Evolutionary conservation across 1,140 invertebrate species (phyloP).

Genomic region (Neodiprion pinetum): DNA sequence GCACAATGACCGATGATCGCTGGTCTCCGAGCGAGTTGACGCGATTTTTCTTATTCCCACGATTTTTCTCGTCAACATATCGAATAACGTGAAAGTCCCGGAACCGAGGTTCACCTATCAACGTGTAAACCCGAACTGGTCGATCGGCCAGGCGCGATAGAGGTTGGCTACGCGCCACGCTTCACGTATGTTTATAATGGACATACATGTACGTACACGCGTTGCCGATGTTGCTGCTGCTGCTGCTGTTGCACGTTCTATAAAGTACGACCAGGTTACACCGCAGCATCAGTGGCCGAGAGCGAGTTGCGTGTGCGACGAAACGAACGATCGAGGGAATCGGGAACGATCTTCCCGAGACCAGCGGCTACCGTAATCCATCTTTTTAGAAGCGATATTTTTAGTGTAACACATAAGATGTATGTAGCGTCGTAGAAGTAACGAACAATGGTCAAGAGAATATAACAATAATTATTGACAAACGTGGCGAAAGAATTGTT

Average conservation of each 20-base stretch:
- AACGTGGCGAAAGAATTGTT: too few relatives aligned
- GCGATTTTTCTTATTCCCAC: neutral
- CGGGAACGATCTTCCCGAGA: too few relatives aligned
- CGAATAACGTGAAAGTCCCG: neutral
- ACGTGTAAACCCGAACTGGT: slow-evolving; percentile 44
- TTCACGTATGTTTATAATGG: neutral
- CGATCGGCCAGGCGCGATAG: neutral
- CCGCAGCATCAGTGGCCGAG: too few relatives aligned
- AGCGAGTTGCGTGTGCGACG: too few relatives aligned
- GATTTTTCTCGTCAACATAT: neutral
- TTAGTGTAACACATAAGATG: too few relatives aligned
- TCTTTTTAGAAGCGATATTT: too few relatives aligned
- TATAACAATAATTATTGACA: too few relatives aligned
- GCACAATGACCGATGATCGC: neutral
- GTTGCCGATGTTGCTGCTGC: neutral
- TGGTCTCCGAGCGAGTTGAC: neutral
- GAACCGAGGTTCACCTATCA: slow-evolving; percentile 39
- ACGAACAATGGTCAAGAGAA: too few relatives aligned
- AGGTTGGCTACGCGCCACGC: neutral
- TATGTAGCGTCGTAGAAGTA: too few relatives aligned
- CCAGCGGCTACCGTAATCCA: too few relatives aligned
- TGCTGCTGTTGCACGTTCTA: neutral
- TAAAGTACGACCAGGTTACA: too few relatives aligned
- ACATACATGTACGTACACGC: neutral
- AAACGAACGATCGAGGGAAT: too few relatives aligned